Conservation (phyloP, 2,888 invertebrate genomes). For the Metallyticus violacea region DNA sequence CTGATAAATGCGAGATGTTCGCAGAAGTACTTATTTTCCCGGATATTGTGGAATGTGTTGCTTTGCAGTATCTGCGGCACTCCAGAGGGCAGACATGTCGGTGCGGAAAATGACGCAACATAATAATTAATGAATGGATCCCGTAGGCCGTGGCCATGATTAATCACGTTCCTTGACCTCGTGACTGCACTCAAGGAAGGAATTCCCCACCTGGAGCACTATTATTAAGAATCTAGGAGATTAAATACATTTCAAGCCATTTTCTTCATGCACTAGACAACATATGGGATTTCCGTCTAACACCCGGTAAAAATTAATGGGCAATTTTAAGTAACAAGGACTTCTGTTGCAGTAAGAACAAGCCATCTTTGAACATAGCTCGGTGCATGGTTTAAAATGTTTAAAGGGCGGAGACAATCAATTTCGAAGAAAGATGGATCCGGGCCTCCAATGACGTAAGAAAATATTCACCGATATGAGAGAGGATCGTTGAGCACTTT, state of each 20-base stretch:
- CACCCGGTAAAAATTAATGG: not conserved
- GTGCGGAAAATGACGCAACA: not conserved
- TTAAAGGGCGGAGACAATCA: too few relatives aligned
- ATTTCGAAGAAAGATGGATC: too few relatives aligned
- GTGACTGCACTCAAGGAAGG: not conserved
- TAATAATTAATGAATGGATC: not conserved
- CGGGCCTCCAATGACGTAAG: too few relatives aligned
- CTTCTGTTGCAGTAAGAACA: too few relatives aligned
- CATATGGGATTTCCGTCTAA: not conserved
- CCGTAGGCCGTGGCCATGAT: not conserved
- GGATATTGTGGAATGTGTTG: not conserved
- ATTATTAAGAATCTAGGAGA: not conserved
- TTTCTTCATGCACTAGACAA: not conserved
- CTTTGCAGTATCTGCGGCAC: not conserved
- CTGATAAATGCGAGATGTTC: not conserved
- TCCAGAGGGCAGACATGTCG: not conserved
- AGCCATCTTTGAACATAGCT: too few relatives aligned
- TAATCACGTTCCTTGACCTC: not conserved
- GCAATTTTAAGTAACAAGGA: not conserved
- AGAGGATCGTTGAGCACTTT: too few relatives aligned
- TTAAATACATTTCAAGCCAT: not conserved
- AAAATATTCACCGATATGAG: too few relatives aligned
- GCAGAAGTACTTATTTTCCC: too few relatives aligned
- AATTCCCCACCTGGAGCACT: not conserved
- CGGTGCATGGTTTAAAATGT: too few relatives aligned